Evolutionary conservation across 2,113 vertebrate genomes (phyloP).

Genomic region (Daboia siamensis): DNA sequence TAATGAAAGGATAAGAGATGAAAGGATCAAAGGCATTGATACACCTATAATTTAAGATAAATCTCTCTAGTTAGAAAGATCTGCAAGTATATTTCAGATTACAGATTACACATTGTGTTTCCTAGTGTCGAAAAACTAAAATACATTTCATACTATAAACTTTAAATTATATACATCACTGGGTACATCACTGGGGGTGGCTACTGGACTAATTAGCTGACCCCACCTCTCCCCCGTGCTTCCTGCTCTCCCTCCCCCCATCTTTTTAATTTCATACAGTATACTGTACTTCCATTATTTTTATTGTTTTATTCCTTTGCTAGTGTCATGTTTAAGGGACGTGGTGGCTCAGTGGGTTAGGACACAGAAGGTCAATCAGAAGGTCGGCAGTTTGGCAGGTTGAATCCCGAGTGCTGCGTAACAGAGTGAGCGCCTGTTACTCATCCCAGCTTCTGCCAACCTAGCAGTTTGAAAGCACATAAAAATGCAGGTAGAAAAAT

Average conservation of each 20-base stretch:
- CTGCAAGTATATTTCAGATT: background rate
- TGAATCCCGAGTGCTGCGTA: no score
- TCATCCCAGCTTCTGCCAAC: no score
- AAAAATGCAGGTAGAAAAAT: no score
- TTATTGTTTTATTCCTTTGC: background rate
- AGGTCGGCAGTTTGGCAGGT: no score
- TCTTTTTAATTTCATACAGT: background rate
- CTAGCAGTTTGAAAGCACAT: no score
- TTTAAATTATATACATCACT: background rate
- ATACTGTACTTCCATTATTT: background rate
- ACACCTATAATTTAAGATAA: background rate
- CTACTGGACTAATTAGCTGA: background rate
- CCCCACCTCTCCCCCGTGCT: background rate
- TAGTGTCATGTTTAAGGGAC: background rate
- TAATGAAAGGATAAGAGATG: background rate
- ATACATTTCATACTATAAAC: background rate
- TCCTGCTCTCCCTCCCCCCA: background rate
- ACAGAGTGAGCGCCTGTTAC: no score
- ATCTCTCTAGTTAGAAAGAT: background rate
- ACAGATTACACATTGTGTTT: background rate
- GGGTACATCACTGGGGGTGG: background rate
- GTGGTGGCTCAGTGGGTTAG: no score
- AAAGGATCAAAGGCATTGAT: background rate
- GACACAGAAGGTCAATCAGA: no score
- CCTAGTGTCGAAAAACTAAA: background rate